A percentile compares a stretch with the other conserved stretches of the same genome.
These are phyloP conservation scores for Xerus rutilus DNA, from an alignment of 2,797 vertebrate genomes.

Conservation along the genomic window DNA sequence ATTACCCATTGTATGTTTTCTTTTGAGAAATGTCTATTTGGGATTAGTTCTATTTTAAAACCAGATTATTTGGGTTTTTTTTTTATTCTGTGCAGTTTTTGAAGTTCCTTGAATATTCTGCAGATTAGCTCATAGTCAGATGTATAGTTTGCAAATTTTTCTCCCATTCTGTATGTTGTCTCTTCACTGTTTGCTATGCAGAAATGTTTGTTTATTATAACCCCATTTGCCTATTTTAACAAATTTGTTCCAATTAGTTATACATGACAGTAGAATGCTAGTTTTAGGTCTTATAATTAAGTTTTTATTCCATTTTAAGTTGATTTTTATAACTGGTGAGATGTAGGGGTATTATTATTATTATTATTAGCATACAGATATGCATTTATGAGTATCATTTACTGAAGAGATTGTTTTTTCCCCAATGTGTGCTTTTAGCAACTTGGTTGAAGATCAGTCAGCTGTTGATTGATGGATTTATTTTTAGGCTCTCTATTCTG, in stretches of 20 bases:
- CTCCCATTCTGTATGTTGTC: not conserved
- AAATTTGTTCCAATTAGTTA: too few relatives aligned
- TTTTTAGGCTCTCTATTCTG: not conserved
- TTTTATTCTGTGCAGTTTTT: not conserved
- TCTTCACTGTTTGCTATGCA: not conserved
- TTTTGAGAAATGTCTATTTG: not conserved
- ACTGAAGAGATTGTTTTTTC: not conserved
- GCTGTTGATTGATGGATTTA: too few relatives aligned
- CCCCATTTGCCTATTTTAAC: not conserved
- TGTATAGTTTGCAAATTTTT: not conserved
- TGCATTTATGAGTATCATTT: not conserved
- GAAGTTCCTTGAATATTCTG: not conserved
- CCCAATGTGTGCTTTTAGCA: not conserved
- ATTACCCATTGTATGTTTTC: not conserved
- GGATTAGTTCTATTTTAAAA: not conserved
- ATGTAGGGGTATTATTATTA: not conserved
- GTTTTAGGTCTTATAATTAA: not conserved
- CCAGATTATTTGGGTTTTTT: not conserved
- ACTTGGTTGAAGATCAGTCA: not conserved
- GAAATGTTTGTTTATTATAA: not conserved
- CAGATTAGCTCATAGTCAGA: not conserved
- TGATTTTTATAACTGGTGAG: not conserved
- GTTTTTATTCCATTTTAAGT: not conserved
- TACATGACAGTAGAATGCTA: too few relatives aligned
- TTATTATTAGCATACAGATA: not conserved